Base-by-base conservation (phyloP, 2,888 invertebrate genomes). In the Rhodophaea formosa region DNA sequence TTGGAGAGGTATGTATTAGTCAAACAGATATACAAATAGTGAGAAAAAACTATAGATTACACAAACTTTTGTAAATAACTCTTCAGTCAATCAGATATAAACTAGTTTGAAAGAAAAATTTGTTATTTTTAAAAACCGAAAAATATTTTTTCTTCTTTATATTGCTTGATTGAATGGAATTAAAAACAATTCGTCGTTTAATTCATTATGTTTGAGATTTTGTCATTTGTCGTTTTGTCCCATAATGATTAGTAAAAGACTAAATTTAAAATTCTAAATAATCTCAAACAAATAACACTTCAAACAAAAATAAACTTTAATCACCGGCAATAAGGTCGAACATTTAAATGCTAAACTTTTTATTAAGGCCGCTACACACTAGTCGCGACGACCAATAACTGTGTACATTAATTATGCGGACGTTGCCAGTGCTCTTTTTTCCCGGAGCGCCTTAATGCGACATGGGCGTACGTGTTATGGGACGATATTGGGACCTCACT, bases 361-460 rank as follows among this genome's bases (percentile, higher is more conserved):
- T 65, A 66, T 67, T 68, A 71, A 71, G 68, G 73, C 66, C 56
- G 63, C 58, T 66, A 67, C 68, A 70, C 68, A 64, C 64, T 62
- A 61, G 71, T 70, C 69, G 67, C 65, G 59, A 68, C 72, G 72
- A 76, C 72, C 79, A 77, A 79, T 79, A 79, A 77, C 72, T 71
- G 62, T 67, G 73, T 70, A 73, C 75, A 78, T 82, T 83, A 78
- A 84, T 84, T 85, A 86, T 86, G 84, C 84, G 83, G 85, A 84
- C 78, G 77, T 72, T 72, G 67, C 67, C 71, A 74, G 69, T 62
- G 62, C 74, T 73, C 67, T 79, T 74, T 78, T 72, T 66, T 66
- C 62, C 65, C 68, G 57, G 62, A 66, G 67, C 72, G 72, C 74
- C 75, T 79, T 78, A 82, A 80, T 79, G 79, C 73, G 71, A 70